These are phyloP conservation scores for Mustela nigripes DNA, from an alignment of 2,113 vertebrate genomes.

Conservation along the genomic window DNA sequence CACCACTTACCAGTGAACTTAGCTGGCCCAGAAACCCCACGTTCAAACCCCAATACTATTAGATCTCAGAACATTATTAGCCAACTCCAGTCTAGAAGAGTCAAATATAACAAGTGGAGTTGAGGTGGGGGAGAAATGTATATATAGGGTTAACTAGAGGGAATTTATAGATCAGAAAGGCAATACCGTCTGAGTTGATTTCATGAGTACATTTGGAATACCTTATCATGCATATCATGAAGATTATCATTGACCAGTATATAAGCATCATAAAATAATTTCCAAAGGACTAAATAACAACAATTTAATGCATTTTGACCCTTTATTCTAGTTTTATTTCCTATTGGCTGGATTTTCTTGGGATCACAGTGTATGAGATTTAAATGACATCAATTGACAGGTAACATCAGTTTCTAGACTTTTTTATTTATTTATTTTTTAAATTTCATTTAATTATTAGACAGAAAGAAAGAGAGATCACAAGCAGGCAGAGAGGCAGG, in stretches of 20 bases:
- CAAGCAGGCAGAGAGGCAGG: no score
- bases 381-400: slow-evolving; percentile 10
- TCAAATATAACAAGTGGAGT: neutral
- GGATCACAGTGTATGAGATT: neutral
- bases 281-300: neutral
- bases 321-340: slow-evolving; percentile 16
- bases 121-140: neutral
- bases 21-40: neutral
- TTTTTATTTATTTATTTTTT: neutral
- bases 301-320: neutral
- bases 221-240: neutral
- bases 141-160: neutral
- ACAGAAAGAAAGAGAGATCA: no score
- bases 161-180: neutral
- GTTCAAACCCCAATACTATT: neutral
- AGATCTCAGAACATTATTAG: neutral
- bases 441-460: no score
- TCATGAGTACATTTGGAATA: neutral
- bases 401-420: neutral
- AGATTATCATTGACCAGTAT: neutral
- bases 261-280: neutral
- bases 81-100: neutral
- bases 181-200: neutral
- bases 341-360: neutral
- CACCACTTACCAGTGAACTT: neutral